Evolutionary conservation across 2,113 vertebrate species (phyloP), one percentile per base, ranked within the genome.

Genomic region (Chrysochloris asiatica): DNA sequence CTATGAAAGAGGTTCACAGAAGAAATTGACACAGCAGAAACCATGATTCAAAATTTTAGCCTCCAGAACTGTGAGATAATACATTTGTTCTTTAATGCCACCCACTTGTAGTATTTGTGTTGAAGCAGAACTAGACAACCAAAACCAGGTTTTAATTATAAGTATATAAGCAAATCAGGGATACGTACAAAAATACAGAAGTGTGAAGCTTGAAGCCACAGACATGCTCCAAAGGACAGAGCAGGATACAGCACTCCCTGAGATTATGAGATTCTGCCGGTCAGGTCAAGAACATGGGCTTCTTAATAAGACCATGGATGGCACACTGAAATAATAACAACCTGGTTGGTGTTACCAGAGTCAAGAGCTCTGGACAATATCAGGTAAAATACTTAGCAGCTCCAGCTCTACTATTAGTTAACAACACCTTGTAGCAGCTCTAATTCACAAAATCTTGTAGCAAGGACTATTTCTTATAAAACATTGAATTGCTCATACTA

Each of bases 301-400:
- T 54, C 45, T 36, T 19, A 16, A 43, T 0, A 48, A 9, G 13
- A 33, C 75, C 56, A 79, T 17, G 3, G 6, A 72, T n/a, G n/a
- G n/a, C n/a, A 0, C 14, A 4, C 8, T 5, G 36, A 80, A 26
- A 48, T 3, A 22, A 2, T 33, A 4, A 0, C 33, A 10, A 33
- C 45, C 26, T 41, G 33, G 21, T 38, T 33, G 3, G 10, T 9
- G 7, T 59, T 21, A 33, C 11, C 1, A 26, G 24, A 1, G 1
- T 24, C 61, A 26, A 3, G 0, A 0, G 4, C 36, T 67, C 3
- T 28, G 36, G 30, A 54, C 24, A 38, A 4, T 45, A 47, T n/a
- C 24, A 6, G n/a, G 26, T 7, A 16, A 6, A 38, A 33, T 7
- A 10, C 11, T 5, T 48, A 50, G 2, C 8, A 38, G 19, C 21